A percentile compares a stretch with the other conserved stretches of the same genome.
Evolutionary conservation across 2,113 vertebrate genomes (phyloP).

Genomic region (Abramis brama): DNA sequence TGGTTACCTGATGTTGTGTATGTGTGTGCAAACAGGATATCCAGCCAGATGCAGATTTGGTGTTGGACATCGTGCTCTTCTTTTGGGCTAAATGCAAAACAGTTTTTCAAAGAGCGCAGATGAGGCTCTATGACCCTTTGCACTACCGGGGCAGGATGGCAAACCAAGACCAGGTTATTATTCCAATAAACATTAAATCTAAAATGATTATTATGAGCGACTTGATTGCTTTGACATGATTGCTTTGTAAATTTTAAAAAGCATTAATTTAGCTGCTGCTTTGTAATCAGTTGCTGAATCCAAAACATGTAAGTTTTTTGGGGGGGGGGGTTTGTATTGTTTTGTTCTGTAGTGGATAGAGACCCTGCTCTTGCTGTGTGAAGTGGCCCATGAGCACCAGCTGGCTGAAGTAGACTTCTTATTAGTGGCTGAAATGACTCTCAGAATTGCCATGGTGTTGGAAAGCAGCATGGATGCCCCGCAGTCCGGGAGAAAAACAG

Average conservation of each 20-base stretch:
- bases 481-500: slow-evolving; percentile 65
- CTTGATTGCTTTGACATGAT: no score
- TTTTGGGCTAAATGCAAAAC: slow-evolving; percentile 86
- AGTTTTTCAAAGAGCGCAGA: slow-evolving; percentile 72
- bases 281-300: not conserved
- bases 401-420: slow-evolving; percentile 72
- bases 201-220: not conserved
- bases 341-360: slow-evolving; percentile 80
- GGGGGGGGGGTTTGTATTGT: slow-evolving; percentile 38
- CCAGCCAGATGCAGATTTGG: slow-evolving; percentile 81
- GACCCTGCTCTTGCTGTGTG: slow-evolving; percentile 82
- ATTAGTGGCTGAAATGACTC: slow-evolving; percentile 80
- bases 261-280: not conserved
- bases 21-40: slow-evolving; percentile 71
- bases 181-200: not conserved
- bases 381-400: slow-evolving; percentile 77
- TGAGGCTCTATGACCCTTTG: slow-evolving; percentile 64
- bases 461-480: slow-evolving; percentile 75
- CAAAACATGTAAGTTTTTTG: not conserved
- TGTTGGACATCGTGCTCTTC: slow-evolving; percentile 79
- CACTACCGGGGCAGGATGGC: slow-evolving; percentile 70
- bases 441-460: slow-evolving; percentile 75
- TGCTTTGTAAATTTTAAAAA: not conserved
- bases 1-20: not conserved
- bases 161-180: slow-evolving; percentile 74